Percentiles rank a stretch among this genome's conserved stretches.
Evolutionary conservation across 92 coral and sea anemone genomes (phyloP).

Genomic region (Meandrina meandrites): DNA sequence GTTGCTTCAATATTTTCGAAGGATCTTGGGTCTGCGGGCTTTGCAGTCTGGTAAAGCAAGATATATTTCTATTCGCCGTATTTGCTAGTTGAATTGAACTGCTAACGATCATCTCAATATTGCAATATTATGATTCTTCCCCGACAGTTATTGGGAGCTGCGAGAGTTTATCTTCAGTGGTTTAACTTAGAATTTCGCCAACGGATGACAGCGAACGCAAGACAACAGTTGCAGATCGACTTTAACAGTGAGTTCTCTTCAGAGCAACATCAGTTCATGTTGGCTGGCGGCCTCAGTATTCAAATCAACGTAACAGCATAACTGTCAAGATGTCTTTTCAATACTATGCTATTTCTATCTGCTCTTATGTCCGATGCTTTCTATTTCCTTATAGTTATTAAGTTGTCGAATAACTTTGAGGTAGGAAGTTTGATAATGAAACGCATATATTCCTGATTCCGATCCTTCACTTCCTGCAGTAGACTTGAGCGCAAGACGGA

Average conservation of each 20-base stretch:
- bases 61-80: background rate
- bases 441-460: background rate
- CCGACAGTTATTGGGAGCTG: constrained; percentile 47
- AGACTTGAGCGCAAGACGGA: background rate
- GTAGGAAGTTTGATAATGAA: background rate
- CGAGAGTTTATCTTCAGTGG: constrained; percentile 59
- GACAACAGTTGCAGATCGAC: constrained; percentile 23
- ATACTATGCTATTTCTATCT: background rate
- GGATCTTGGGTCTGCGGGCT: constrained; percentile 66
- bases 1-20: constrained; percentile 56
- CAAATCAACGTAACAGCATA: background rate
- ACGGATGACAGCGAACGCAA: constrained; percentile 41
- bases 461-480: background rate
- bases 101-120: background rate
- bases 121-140: background rate
- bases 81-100: background rate
- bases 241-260: constrained; percentile 39
- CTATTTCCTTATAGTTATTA: background rate
- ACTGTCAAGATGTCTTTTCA: background rate
- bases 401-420: background rate
- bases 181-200: constrained; percentile 65
- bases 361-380: background rate
- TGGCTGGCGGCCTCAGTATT: background rate
- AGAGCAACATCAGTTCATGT: background rate
- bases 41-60: constrained; percentile 55